Conservation (phyloP, 2,888 invertebrate species). For the Metacarcinus magister region DNA sequence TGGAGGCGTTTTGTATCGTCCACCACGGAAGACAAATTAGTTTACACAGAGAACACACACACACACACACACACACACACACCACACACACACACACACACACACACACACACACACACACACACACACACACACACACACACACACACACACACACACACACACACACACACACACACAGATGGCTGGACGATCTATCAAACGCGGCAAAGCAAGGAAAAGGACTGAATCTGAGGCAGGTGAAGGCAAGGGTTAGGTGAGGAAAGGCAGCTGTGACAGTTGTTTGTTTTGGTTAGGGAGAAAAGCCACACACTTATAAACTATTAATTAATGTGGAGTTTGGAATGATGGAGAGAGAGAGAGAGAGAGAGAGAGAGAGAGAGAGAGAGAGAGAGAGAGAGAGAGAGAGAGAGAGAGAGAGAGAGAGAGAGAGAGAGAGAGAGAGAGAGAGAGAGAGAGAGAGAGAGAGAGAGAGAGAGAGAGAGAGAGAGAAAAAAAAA, state of each 20-base stretch:
- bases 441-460: conserved; percentile 26
- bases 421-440: conserved; percentile 44
- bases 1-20: not conserved
- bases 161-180: not conserved
- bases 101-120: too few species aligned
- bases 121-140: too few species aligned
- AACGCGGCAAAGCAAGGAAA: not conserved
- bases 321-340: not conserved
- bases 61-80: too few species aligned
- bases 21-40: not conserved
- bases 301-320: not conserved
- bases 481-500: conserved; percentile 38
- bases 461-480: conserved; percentile 42
- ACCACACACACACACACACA: too few species aligned
- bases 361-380: not conserved
- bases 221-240: not conserved
- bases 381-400: not conserved
- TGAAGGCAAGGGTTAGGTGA: not conserved
- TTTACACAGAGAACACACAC: too few species aligned
- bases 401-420: not conserved
- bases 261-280: not conserved
- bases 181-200: not conserved
- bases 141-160: not conserved
- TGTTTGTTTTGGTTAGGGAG: not conserved
- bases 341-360: too few species aligned